A percentile compares a stretch with the other conserved stretches of the same genome.
phyloP scores from a whole-genome alignment of 2,797 vertebrate genomes.

The Heteromormyrus szaboi region DNA sequence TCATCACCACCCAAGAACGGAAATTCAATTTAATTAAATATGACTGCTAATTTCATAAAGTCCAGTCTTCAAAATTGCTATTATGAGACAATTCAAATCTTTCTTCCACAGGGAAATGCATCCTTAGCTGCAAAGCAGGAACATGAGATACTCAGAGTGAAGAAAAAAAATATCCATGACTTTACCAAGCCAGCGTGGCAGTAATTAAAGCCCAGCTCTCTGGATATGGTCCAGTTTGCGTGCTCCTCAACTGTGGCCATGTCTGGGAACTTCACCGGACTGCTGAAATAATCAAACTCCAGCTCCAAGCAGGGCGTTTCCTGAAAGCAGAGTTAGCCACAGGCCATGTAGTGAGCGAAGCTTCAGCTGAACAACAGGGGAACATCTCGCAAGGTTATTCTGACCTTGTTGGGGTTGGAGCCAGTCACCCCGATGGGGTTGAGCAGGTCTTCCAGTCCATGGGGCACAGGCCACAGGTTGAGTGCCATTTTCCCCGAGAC shows the following conservation, averaged over 20 bases:
- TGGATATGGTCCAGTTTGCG: slow-evolving; percentile 86
- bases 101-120: not conserved
- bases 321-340: slow-evolving; percentile 39
- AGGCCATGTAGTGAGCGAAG: not conserved
- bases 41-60: not conserved
- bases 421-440: slow-evolving; percentile 95
- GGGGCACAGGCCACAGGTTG: slow-evolving; percentile 95
- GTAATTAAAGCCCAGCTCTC: slow-evolving; percentile 90
- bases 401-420: slow-evolving; percentile 93
- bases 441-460: slow-evolving; percentile 90
- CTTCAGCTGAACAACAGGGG: not conserved
- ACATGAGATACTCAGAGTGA: not conserved
- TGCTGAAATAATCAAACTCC: slow-evolving; percentile 96
- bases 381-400: not conserved
- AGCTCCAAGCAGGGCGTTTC: slow-evolving; percentile 95
- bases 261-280: slow-evolving; percentile 88
- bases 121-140: not conserved
- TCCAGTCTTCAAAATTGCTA: not conserved
- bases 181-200: slow-evolving; percentile 85
- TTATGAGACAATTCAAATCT: not conserved
- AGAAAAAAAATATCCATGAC: not conserved
- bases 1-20: not conserved
- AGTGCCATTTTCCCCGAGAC: slow-evolving; percentile 96
- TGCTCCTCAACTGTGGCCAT: slow-evolving; percentile 90
- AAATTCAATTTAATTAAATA: not conserved